Percentiles rank a stretch among this genome's conserved stretches.
Evolutionary conservation across 1,140 invertebrate genomes (phyloP).

Genomic region (Zaprionus kolodkinae): DNA sequence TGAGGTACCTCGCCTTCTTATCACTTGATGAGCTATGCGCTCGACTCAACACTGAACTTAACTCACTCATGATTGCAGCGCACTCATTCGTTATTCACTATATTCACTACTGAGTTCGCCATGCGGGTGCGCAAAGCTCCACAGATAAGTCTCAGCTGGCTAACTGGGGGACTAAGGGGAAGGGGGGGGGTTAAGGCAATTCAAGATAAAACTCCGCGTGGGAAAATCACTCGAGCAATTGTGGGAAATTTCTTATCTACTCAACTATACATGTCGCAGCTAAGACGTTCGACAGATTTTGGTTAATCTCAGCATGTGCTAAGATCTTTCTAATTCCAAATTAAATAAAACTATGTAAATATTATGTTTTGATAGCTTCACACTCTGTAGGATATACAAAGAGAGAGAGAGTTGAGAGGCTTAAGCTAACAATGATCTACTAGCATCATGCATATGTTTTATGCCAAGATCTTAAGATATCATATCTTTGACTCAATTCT

Average conservation of each 20-base stretch:
- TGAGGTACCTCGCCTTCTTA: constrained; percentile 22
- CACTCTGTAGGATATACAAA: too few species aligned
- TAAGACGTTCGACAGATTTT: neutral
- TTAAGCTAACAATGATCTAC: too few species aligned
- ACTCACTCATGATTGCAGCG: constrained; percentile 1
- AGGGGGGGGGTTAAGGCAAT: neutral
- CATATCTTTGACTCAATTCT: neutral
- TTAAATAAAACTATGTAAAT: neutral
- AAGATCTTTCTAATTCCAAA: neutral
- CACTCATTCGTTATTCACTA: neutral
- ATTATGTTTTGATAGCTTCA: neutral
- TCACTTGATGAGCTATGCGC: constrained; percentile 12
- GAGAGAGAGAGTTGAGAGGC: too few species aligned
- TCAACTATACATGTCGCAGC: neutral
- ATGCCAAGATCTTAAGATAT: neutral
- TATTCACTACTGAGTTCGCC: neutral
- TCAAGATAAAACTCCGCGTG: constrained; percentile 28
- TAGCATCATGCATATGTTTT: neutral
- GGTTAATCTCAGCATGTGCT: neutral
- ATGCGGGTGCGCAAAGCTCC: constrained; percentile 47
- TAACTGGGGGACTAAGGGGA: neutral
- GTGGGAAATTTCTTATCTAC: constrained; percentile 29
- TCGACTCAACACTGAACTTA: neutral
- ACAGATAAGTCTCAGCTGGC: constrained; percentile 25
- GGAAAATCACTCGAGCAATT: constrained; percentile 35